Percentiles rank a stretch among this genome's conserved stretches.
Evolutionary conservation across 2,113 vertebrate genomes (phyloP).

Genomic region (Clarias batrachus): DNA sequence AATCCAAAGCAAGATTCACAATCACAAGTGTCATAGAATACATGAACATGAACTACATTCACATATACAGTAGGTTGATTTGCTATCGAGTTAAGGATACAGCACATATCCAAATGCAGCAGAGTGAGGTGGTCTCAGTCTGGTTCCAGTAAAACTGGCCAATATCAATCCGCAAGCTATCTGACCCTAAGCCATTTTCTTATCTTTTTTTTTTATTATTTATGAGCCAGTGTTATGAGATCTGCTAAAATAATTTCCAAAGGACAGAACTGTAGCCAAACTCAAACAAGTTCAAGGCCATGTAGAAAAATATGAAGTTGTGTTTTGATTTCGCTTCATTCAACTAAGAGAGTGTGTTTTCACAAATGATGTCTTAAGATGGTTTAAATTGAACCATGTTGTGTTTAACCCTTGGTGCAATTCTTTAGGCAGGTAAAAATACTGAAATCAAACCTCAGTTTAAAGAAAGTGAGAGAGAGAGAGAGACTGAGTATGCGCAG

Average conservation of each 20-base stretch:
- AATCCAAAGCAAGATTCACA: no score
- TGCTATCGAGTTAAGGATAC: background rate
- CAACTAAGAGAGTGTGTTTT: background rate
- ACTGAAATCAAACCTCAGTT: background rate
- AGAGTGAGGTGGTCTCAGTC: background rate
- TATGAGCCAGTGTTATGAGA: background rate
- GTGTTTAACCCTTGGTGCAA: background rate
- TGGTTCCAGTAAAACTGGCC: background rate
- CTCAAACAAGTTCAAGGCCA: background rate
- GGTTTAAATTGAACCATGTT: background rate
- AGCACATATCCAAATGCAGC: background rate
- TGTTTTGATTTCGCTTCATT: background rate
- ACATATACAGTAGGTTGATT: background rate
- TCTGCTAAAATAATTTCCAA: background rate
- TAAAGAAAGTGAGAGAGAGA: background rate
- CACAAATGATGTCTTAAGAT: background rate
- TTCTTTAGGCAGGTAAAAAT: background rate
- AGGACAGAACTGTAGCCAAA: background rate
- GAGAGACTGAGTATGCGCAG: background rate
- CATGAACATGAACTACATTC: background rate
- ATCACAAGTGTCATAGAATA: no score
- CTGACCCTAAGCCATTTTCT: background rate
- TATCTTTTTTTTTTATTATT: background rate
- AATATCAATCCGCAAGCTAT: background rate
- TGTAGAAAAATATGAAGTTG: background rate